phyloP scores from a whole-genome alignment of 2,113 vertebrate species.

The Ammodytes marinus region DNA sequence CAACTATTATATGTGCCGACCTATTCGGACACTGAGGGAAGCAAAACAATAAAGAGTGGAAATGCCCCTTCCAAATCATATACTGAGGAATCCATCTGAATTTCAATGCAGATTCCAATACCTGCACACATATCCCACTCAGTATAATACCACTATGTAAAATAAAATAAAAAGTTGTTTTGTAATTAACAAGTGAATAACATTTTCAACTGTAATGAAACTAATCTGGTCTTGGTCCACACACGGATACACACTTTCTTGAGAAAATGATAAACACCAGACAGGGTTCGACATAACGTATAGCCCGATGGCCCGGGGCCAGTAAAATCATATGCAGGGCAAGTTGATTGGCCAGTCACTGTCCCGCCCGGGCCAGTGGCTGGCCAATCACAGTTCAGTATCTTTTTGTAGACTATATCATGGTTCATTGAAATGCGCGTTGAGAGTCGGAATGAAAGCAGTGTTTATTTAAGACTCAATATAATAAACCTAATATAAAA shows the following conservation, averaged over 20 bases:
- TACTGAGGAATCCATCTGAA: neutral
- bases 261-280: too few relatives aligned
- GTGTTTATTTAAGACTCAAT: too few relatives aligned
- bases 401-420: too few relatives aligned
- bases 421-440: too few relatives aligned
- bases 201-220: conserved; percentile 32
- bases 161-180: neutral
- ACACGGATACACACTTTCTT: neutral
- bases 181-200: conserved; percentile 13
- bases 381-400: too few relatives aligned
- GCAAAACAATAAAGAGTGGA: neutral
- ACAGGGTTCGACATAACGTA: too few relatives aligned
- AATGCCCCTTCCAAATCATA: conserved; percentile 12
- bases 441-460: too few relatives aligned
- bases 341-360: too few relatives aligned
- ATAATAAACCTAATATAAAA: too few relatives aligned
- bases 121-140: neutral
- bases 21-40: conserved; percentile 9
- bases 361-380: too few relatives aligned
- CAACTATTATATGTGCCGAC: neutral
- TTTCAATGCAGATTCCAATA: conserved; percentile 1
- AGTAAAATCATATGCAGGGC: too few relatives aligned
- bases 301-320: too few relatives aligned
- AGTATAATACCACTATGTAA: neutral
- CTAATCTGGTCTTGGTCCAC: conserved; percentile 21